Evolutionary conservation across 2,113 vertebrate genomes (phyloP).

Genomic region (Rattus rattus): DNA sequence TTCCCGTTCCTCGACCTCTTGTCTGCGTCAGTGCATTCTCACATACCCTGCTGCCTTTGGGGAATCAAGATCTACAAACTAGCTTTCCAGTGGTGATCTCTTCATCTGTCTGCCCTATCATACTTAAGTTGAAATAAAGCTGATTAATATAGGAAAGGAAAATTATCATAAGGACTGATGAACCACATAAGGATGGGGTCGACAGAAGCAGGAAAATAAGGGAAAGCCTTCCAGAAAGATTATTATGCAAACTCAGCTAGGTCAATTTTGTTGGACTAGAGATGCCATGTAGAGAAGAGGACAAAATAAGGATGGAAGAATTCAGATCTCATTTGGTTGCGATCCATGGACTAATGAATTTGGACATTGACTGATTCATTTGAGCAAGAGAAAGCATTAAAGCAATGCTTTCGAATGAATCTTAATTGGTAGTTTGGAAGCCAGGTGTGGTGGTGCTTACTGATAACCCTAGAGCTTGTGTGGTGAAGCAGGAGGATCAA

Average conservation of each 20-base stretch:
- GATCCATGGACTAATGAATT: slow-evolving; percentile 1
- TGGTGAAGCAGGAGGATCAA: background rate
- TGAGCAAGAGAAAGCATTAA: slow-evolving; percentile 39
- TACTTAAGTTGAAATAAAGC: background rate
- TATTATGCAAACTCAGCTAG: background rate
- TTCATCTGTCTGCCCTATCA: background rate
- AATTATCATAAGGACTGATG: background rate
- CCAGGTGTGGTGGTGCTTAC: background rate
- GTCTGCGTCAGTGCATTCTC: background rate
- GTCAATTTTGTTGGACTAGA: background rate
- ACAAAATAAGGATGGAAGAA: background rate
- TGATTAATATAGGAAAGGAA: background rate
- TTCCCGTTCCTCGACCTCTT: background rate
- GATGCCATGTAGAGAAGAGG: background rate
- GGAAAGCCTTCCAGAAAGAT: background rate
- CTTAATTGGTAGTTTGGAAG: background rate
- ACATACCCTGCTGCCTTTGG: background rate
- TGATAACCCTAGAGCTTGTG: background rate
- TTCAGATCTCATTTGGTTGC: background rate
- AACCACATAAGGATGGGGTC: background rate
- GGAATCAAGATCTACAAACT: background rate
- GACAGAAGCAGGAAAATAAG: background rate
- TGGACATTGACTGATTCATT: slow-evolving; percentile 25
- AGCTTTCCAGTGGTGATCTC: background rate
- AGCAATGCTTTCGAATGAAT: background rate